A percentile compares a stretch with the other conserved stretches of the same genome.
These are phyloP conservation scores for Sceloporus undulatus DNA, from an alignment of 2,113 vertebrate species.

Conservation along the genomic window DNA sequence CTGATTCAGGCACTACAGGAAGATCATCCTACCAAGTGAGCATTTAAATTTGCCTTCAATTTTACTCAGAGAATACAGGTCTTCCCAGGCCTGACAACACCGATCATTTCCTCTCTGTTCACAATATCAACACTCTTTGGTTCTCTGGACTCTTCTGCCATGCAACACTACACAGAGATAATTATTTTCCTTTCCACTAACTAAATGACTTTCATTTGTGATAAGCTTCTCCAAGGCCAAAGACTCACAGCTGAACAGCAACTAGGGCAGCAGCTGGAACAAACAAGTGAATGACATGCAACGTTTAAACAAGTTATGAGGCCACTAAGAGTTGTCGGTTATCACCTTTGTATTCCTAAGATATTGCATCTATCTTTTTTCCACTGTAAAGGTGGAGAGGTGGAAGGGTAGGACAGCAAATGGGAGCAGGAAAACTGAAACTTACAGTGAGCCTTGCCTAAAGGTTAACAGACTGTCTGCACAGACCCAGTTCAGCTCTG, in stretches of 20 bases:
- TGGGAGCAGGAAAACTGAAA: neutral
- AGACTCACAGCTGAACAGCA: neutral
- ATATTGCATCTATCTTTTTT: neutral
- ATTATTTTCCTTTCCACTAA: neutral
- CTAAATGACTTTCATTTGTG: neutral
- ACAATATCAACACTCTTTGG: neutral
- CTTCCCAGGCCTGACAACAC: neutral
- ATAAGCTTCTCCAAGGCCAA: neutral
- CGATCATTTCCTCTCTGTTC: neutral
- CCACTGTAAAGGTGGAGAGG: neutral
- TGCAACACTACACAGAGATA: neutral
- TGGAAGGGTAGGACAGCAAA: neutral
- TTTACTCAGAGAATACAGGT: neutral
- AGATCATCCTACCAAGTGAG: neutral
- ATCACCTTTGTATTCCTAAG: rapidly evolving
- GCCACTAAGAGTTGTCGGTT: neutral
- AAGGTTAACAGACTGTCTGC: no score
- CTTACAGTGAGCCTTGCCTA: neutral
- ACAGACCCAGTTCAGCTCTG: no score
- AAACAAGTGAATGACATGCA: rapidly evolving
- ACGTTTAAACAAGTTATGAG: neutral
- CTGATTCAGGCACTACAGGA: neutral
- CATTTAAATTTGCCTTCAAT: neutral
- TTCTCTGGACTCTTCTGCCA: neutral
- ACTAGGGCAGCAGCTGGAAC: rapidly evolving